Evolutionary conservation across 2,797 vertebrate species (phyloP).

Genomic region (Chiloscyllium punctatum): DNA sequence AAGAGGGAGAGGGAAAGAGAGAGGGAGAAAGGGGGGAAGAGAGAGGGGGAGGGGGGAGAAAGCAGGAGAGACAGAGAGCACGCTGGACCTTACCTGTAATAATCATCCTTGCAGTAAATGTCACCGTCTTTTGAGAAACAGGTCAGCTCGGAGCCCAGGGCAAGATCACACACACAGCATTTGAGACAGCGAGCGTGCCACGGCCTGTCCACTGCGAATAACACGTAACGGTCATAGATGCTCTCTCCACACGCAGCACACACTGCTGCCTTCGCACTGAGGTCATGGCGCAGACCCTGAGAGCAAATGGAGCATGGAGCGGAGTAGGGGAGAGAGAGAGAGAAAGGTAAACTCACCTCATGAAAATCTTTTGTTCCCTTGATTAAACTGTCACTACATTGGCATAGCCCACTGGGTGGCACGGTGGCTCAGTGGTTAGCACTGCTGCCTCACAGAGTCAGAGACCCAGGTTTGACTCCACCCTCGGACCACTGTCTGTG

Average conservation of each 20-base stretch:
- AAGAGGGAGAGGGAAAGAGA: too few species aligned
- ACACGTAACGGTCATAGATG: slow-evolving; percentile 55
- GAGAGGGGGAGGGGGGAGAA: too few species aligned
- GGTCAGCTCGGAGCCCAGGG: slow-evolving; percentile 55
- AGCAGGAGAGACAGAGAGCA: too few species aligned
- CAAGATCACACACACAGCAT: slow-evolving; percentile 55
- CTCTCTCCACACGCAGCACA: slow-evolving; percentile 53
- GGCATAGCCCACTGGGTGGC: too few species aligned
- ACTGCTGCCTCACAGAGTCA: too few species aligned
- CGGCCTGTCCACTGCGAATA: slow-evolving; percentile 50
- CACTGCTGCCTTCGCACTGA: slow-evolving; percentile 46
- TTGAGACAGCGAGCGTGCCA: slow-evolving; percentile 58
- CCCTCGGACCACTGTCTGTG: too few species aligned
- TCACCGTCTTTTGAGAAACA: slow-evolving; percentile 56
- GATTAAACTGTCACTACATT: not conserved
- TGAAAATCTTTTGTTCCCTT: not conserved
- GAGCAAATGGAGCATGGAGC: not conserved
- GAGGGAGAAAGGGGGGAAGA: too few species aligned
- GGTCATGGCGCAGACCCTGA: slow-evolving; percentile 42
- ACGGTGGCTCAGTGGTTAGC: too few species aligned
- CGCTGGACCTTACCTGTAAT: slow-evolving; percentile 48
- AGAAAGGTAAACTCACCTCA: not conserved
- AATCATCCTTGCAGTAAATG: slow-evolving; percentile 62
- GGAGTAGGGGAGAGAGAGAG: not conserved
- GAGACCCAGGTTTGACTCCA: too few species aligned